phyloP scores from a whole-genome alignment of 1,140 invertebrate genomes.

The Gryllus bimaculatus region DNA sequence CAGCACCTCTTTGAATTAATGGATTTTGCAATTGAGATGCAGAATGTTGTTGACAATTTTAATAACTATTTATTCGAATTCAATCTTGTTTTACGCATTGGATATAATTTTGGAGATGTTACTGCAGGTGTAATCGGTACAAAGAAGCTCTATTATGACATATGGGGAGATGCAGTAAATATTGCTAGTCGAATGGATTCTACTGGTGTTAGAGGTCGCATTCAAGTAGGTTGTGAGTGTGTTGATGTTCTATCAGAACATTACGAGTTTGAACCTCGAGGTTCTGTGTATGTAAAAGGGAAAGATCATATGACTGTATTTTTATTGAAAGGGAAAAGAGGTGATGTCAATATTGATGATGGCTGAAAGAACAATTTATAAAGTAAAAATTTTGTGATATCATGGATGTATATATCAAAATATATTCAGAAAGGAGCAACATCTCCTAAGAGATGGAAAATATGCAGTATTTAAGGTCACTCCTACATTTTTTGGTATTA shows the following conservation, averaged over 20 bases:
- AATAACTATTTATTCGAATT: slow-evolving; percentile 82
- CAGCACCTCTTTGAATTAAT: slow-evolving; percentile 77
- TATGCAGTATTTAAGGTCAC: too few relatives aligned
- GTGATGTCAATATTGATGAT: slow-evolving; percentile 11
- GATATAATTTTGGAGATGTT: slow-evolving; percentile 78
- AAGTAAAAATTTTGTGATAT: neutral
- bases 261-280: slow-evolving; percentile 73
- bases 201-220: slow-evolving; percentile 72
- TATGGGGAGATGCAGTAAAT: slow-evolving; percentile 98
- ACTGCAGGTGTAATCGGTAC: slow-evolving; percentile 95
- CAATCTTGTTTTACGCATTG: slow-evolving; percentile 82
- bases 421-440: too few relatives aligned
- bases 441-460: too few relatives aligned
- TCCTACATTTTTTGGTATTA: too few relatives aligned
- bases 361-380: slow-evolving; percentile 1
- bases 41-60: slow-evolving; percentile 75
- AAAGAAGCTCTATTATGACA: slow-evolving; percentile 92
- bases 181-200: slow-evolving; percentile 95
- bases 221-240: slow-evolving; percentile 75
- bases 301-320: slow-evolving; percentile 91
- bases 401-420: too few relatives aligned
- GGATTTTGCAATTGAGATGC: slow-evolving; percentile 82
- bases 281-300: slow-evolving; percentile 86
- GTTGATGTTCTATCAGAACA: slow-evolving; percentile 49
- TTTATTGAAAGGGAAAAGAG: slow-evolving; percentile 36